These are phyloP conservation scores for Drosophila subquinaria DNA, from an alignment of 2,888 invertebrate species.

Conservation along the genomic window DNA sequence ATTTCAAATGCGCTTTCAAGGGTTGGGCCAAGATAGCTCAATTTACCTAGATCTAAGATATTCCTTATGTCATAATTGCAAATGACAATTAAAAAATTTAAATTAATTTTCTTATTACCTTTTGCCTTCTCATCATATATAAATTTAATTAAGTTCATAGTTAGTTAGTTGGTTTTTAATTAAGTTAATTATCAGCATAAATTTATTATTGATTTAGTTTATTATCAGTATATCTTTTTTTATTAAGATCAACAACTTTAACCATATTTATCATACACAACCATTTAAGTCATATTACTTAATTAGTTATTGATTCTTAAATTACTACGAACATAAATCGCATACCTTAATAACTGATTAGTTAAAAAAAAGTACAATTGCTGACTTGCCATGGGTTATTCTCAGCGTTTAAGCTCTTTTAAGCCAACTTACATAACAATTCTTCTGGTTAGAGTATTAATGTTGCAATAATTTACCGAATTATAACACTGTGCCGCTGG, in stretches of 20 bases:
- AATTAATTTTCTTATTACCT: neutral
- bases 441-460: slow-evolving; percentile 43
- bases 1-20: slow-evolving; percentile 40
- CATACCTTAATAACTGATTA: slow-evolving; percentile 2
- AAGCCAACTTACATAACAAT: slow-evolving; percentile 32
- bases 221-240: neutral
- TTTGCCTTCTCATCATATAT: neutral
- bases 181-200: too few species aligned
- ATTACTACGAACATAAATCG: neutral
- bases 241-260: neutral
- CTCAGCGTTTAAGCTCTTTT: slow-evolving; percentile 1
- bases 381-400: neutral
- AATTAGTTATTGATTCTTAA: slow-evolving; percentile 2
- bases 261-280: neutral
- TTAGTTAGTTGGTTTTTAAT: too few species aligned
- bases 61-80: neutral
- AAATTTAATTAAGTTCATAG: neutral
- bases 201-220: neutral
- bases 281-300: neutral
- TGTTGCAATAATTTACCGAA: slow-evolving; percentile 63
- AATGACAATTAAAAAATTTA: neutral
- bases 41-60: neutral
- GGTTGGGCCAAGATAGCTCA: neutral
- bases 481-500: slow-evolving; percentile 64
- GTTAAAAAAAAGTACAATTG: neutral